phyloP scores from a whole-genome alignment of 2,113 vertebrate species.

The Pelvicachromis taeniatus region DNA sequence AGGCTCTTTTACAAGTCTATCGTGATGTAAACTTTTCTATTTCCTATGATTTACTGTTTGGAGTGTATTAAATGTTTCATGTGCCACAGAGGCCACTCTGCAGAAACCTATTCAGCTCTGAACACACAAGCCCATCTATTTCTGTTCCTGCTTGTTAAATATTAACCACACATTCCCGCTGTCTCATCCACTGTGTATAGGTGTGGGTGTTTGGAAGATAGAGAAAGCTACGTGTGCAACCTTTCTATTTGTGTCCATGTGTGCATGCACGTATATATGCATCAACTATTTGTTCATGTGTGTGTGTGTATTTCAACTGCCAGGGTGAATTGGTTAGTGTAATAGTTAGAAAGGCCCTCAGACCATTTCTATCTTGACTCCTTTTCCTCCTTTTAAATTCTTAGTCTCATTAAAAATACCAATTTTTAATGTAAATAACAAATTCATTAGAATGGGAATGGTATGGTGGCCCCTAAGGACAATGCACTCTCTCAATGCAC shows the following conservation, averaged over 20 bases:
- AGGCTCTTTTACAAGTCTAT: conserved; percentile 55
- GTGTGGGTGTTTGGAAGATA: conserved; percentile 23
- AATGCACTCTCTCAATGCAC: neutral
- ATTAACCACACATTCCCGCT: conserved; percentile 70
- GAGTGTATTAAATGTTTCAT: conserved; percentile 71
- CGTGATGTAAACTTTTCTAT: conserved; percentile 64
- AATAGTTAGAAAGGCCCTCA: neutral
- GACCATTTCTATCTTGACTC: neutral
- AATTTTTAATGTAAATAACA: neutral
- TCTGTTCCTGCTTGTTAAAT: conserved; percentile 74
- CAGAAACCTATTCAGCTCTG: conserved; percentile 57
- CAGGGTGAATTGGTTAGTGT: neutral
- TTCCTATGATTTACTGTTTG: conserved; percentile 69
- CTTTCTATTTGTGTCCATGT: conserved; percentile 34
- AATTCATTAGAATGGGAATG: neutral
- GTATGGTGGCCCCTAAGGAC: neutral
- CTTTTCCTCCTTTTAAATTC: neutral
- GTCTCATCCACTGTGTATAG: conserved; percentile 47
- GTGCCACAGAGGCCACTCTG: conserved; percentile 59
- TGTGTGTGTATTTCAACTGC: neutral
- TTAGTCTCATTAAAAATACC: neutral
- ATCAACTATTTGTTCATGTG: neutral
- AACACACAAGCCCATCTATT: conserved; percentile 71
- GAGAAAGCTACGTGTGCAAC: conserved; percentile 2
- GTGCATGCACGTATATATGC: neutral